Percentiles rank a stretch among this genome's conserved stretches.
Evolutionary conservation across 2,797 vertebrate species (phyloP).

Genomic region (Hapalemur alaotrensis): DNA sequence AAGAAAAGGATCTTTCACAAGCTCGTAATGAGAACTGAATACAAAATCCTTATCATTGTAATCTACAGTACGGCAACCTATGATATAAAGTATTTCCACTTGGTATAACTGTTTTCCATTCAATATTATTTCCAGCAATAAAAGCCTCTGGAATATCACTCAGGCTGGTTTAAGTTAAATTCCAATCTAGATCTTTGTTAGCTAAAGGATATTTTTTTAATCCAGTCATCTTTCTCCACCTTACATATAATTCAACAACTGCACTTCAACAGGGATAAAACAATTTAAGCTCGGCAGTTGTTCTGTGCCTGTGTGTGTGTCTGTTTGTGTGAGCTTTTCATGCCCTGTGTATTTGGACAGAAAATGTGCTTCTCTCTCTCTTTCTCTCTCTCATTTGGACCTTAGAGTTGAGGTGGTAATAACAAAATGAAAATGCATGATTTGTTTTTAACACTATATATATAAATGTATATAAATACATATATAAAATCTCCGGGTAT

Average conservation of each 20-base stretch:
- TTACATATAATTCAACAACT: constrained; percentile 64
- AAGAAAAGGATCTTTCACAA: constrained; percentile 62
- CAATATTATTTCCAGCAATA: constrained; percentile 64
- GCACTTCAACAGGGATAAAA: constrained; percentile 70
- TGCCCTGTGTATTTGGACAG: neutral
- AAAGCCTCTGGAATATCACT: constrained; percentile 72
- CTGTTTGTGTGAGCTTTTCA: neutral
- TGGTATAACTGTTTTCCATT: constrained; percentile 71
- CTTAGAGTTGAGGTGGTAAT: neutral
- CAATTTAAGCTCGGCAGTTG: constrained; percentile 21
- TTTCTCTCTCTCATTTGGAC: neutral
- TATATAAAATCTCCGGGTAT: neutral
- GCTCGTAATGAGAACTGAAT: constrained; percentile 54
- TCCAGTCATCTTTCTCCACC: constrained; percentile 27
- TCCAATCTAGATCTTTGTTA: constrained; percentile 74
- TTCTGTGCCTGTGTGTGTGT: neutral
- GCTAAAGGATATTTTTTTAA: constrained; percentile 75
- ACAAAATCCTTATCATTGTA: constrained; percentile 61
- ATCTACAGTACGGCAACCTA: constrained; percentile 28
- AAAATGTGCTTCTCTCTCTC: constrained; percentile 16
- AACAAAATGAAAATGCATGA: neutral
- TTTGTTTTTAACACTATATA: neutral
- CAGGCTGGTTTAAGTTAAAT: constrained; percentile 69
- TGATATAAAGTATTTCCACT: constrained; percentile 63
- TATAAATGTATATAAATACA: neutral